A percentile compares a stretch with the other conserved stretches of the same genome.
Evolutionary conservation across 2,113 vertebrate species (phyloP).

Genomic region (Cheilinus undulatus): DNA sequence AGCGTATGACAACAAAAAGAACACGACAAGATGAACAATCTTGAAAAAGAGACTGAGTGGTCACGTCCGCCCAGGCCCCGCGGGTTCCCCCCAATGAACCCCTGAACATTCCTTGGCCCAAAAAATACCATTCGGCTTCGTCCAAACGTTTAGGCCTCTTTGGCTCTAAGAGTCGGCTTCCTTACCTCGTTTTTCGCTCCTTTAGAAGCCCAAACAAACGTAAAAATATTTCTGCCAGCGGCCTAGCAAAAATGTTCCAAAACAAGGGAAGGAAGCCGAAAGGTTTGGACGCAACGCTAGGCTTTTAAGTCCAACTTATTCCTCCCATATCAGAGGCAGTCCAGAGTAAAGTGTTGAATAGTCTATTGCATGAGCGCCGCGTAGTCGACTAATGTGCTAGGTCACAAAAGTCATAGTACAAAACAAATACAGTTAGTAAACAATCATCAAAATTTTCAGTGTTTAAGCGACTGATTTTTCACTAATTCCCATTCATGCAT

Average conservation of each 20-base stretch:
- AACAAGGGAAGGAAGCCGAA: conserved; percentile 59
- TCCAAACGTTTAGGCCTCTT: conserved; percentile 60
- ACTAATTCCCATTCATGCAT: conserved; percentile 80
- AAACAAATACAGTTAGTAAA: conserved; percentile 78
- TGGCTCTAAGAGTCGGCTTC: conserved; percentile 30
- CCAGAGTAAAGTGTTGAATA: conserved; percentile 78
- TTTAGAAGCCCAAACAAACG: background rate
- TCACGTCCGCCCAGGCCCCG: conserved; percentile 77
- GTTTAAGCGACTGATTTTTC: conserved; percentile 69
- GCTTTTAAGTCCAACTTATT: conserved; percentile 71
- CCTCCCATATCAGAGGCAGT: conserved; percentile 71
- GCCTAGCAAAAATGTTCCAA: background rate
- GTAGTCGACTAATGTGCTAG: conserved; percentile 76
- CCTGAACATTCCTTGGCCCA: conserved; percentile 81
- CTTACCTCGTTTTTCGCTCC: conserved; percentile 13
- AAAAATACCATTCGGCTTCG: conserved; percentile 65
- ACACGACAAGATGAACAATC: conserved; percentile 81
- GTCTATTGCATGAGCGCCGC: conserved; percentile 82
- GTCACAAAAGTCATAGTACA: conserved; percentile 73
- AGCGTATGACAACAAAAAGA: conserved; percentile 61
- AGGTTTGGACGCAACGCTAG: conserved; percentile 66
- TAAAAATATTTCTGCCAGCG: background rate
- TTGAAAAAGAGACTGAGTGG: conserved; percentile 80
- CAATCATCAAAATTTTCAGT: conserved; percentile 77
- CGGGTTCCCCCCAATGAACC: conserved; percentile 75